Percentiles rank a stretch among this genome's conserved stretches.
Conservation (phyloP, 2,113 vertebrate genomes). For the Etia nguti region DNA sequence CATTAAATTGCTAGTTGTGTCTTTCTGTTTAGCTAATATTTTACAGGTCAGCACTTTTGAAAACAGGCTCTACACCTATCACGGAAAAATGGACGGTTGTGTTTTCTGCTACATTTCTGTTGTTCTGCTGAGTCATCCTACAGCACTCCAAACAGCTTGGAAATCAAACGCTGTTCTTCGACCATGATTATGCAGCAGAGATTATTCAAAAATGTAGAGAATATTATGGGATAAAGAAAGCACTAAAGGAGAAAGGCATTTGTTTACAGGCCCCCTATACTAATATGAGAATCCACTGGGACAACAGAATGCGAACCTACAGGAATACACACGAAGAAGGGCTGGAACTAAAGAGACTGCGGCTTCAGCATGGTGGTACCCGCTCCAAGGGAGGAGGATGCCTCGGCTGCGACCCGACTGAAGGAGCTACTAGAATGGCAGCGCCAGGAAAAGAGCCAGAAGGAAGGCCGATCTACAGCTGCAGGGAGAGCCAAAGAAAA, state of each 20-base stretch:
- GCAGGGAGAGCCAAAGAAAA: neutral
- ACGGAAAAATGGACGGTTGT: no score
- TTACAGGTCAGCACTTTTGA: no score
- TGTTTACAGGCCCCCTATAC: neutral
- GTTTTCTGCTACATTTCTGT: no score
- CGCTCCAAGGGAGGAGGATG: rapidly evolving
- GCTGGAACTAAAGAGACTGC: rapidly evolving
- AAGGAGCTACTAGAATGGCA: neutral
- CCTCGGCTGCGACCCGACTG: neutral
- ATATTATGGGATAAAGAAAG: neutral
- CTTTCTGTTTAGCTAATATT: neutral
- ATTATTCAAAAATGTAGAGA: neutral
- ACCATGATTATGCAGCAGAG: neutral
- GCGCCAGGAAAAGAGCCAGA: neutral
- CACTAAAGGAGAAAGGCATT: neutral
- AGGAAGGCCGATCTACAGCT: neutral
- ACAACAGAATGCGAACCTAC: rapidly evolving
- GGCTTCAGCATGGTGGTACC: neutral
- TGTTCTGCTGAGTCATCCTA: no score
- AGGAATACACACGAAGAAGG: neutral
- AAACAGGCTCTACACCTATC: no score
- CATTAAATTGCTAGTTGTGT: neutral
- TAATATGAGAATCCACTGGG: neutral
- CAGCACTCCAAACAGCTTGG: neutral
- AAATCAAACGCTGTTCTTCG: neutral